Percentiles rank a stretch among this genome's conserved stretches.
Conservation (phyloP, 2,113 vertebrate genomes). For the Hippocampus barbouri region DNA sequence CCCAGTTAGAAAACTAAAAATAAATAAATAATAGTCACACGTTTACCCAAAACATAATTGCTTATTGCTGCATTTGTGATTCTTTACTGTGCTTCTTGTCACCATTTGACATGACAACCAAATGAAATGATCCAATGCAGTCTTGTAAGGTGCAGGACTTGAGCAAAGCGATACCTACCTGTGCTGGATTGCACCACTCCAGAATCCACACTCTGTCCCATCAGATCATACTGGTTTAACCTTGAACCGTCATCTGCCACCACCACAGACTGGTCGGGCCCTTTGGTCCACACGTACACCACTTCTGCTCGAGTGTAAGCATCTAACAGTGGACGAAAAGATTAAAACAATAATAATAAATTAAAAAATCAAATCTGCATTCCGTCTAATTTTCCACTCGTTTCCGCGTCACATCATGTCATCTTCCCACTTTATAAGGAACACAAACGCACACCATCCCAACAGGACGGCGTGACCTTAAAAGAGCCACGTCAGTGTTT, state of each 20-base stretch:
- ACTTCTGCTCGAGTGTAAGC: slow-evolving; percentile 96
- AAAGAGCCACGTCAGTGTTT: slow-evolving; percentile 54
- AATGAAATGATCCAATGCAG: too few relatives aligned
- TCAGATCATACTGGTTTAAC: slow-evolving; percentile 94
- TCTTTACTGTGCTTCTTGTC: too few relatives aligned
- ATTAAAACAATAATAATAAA: not conserved
- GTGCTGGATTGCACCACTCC: slow-evolving; percentile 97
- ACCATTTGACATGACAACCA: too few relatives aligned
- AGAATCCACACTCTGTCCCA: slow-evolving; percentile 93
- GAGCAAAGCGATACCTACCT: slow-evolving; percentile 70
- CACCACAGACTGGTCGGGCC: slow-evolving; percentile 90
- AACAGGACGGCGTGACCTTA: slow-evolving; percentile 54
- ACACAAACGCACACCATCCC: slow-evolving; percentile 44
- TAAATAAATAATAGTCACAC: not conserved
- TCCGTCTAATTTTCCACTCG: not conserved
- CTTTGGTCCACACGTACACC: slow-evolving; percentile 93
- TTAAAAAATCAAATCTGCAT: not conserved
- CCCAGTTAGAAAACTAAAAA: not conserved
- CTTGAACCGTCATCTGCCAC: slow-evolving; percentile 96
- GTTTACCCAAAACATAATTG: not conserved
- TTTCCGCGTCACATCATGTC: slow-evolving; percentile 13
- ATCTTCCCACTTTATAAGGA: slow-evolving; percentile 22
- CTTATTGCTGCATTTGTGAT: not conserved
- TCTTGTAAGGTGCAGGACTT: not conserved
- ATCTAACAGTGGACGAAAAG: slow-evolving; percentile 67